These are phyloP conservation scores for Heterodera schachtii DNA, from an alignment of 1,140 invertebrate genomes.

Conservation along the genomic window DNA sequence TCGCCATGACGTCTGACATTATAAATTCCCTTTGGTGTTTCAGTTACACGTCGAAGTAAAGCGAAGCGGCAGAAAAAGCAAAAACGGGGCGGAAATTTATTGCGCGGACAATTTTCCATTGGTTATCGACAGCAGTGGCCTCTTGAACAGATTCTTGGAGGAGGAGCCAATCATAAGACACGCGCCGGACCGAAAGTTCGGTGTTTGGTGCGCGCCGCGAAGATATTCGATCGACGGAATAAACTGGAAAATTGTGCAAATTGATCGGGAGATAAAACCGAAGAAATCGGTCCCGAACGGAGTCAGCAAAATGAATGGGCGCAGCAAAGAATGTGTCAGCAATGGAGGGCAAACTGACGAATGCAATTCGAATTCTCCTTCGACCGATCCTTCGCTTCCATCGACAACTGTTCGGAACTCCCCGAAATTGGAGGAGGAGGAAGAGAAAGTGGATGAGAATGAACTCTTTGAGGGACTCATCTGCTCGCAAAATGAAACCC, in stretches of 20 bases:
- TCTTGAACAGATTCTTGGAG: not conserved
- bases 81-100: not conserved
- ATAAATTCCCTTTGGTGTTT: not conserved
- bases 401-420: not conserved
- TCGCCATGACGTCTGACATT: no score
- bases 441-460: not conserved
- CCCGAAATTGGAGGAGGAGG: not conserved
- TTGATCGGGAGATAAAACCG: not conserved
- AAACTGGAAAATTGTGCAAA: slow-evolving; percentile 14
- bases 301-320: not conserved
- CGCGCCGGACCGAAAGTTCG: slow-evolving; percentile 1
- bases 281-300: not conserved
- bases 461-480: not conserved
- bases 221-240: slow-evolving; percentile 5
- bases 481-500: not conserved
- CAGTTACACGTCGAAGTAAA: not conserved
- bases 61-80: not conserved
- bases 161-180: not conserved
- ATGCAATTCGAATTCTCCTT: not conserved
- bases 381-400: not conserved
- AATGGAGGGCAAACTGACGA: not conserved
- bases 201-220: slow-evolving; percentile 20
- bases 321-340: not conserved
- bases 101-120: not conserved
- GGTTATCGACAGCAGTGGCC: not conserved